Base-by-base conservation (phyloP, 1,140 invertebrate species). In the Papilio xuthus region DNA sequence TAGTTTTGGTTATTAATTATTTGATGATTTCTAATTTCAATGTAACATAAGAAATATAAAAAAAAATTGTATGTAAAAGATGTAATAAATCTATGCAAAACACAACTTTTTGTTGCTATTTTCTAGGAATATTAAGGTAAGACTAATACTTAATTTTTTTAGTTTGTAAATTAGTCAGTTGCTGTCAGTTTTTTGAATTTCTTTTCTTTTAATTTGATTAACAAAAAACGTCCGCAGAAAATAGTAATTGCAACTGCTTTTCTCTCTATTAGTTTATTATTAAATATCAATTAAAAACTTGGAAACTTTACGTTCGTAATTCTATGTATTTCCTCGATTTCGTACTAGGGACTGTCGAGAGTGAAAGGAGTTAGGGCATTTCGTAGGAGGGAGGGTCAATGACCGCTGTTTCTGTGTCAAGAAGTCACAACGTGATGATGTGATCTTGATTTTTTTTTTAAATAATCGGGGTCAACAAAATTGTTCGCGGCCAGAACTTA, bases 301-400 rank as follows among this genome's bases (percentile, higher is more conserved):
- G 56, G 56, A 20, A 60, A 60, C 10, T 9, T 20, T 67, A 67
- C 13, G 0, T 28, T 15, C 13, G 60, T 67, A 28, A 67, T 67
- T 15, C 60, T 67, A 28, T 28, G n/a, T 56, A 56, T 28, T 67
- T 28, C 60, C 26, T 67, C 28, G 60, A 67, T 42, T 44, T 42
- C 71, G 42, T 26, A 71, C 8, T 44, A 73, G 71, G 71, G 71
- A 42, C 71, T n/a, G 42, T 73, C 6, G 42, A 73, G 71, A 70
- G 77, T 77, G 67, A 77, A 77, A 72, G 67, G 75, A 70, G 67
- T 71, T 71, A 67, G 53, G 18, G 18, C 18, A 12, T 42, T 42
- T 37, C 13, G 63, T 15, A 18, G 37, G 70, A n/a, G 37, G 28
- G 63, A 50, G n/a, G n/a, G 44, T 69, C 78, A 47, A 77, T 67